phyloP scores from a whole-genome alignment of 2,888 invertebrate genomes.

The Ectobius pallidus region DNA sequence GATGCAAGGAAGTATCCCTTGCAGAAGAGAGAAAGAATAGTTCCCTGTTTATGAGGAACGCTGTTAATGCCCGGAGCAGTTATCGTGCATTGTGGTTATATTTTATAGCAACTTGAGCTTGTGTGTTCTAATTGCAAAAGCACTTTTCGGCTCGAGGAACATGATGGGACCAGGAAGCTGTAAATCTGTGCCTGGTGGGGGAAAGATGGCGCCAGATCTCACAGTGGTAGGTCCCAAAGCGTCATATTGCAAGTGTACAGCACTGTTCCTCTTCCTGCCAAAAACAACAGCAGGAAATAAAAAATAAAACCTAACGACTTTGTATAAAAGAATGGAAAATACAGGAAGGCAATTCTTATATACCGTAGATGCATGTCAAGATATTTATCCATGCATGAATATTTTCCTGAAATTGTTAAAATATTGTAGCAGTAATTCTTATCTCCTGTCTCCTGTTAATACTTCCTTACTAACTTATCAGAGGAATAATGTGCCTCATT shows the following conservation, averaged over 20 bases:
- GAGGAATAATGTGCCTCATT: too few relatives aligned
- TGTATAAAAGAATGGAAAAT: not conserved
- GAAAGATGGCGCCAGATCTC: conserved; percentile 26
- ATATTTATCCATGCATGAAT: too few relatives aligned
- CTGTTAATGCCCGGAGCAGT: too few relatives aligned
- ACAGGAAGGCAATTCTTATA: conserved; percentile 12
- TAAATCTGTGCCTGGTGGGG: conserved; percentile 30
- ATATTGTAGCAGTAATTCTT: too few relatives aligned
- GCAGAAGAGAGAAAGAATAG: too few relatives aligned
- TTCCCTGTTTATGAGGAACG: too few relatives aligned
- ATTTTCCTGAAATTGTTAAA: too few relatives aligned
- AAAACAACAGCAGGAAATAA: conserved; percentile 24
- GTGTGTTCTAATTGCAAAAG: conserved; percentile 24
- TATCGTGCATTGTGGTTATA: not conserved
- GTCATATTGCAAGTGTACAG: conserved; percentile 6
- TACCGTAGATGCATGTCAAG: too few relatives aligned
- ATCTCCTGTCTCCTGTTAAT: too few relatives aligned
- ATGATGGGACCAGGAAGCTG: conserved; percentile 31
- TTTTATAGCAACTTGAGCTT: not conserved
- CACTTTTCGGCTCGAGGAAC: conserved; percentile 26
- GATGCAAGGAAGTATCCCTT: too few relatives aligned
- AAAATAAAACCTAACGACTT: conserved; percentile 8
- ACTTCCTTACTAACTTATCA: too few relatives aligned
- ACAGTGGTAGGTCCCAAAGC: conserved; percentile 7
- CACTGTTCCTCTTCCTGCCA: conserved; percentile 17